Evolutionary conservation across 2,888 invertebrate species (phyloP).

Genomic region (Argynnis bischoffii): DNA sequence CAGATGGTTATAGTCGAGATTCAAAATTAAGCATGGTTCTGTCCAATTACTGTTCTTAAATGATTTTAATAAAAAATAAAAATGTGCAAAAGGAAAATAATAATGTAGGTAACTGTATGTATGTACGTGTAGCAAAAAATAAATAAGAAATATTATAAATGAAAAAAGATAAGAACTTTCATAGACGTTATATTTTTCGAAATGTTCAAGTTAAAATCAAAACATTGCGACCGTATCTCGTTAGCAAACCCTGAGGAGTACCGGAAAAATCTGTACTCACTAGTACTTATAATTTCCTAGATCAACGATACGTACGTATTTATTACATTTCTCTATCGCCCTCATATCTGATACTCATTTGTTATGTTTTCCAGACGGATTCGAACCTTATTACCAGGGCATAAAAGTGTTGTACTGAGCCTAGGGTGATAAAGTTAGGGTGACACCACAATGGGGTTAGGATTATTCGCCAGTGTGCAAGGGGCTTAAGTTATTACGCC

Average conservation of each 20-base stretch:
- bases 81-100: too few species aligned
- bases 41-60: too few species aligned
- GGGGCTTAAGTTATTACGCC: conserved; percentile 75
- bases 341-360: conserved; percentile 37
- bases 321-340: conserved; percentile 47
- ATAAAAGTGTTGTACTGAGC: conserved; percentile 41
- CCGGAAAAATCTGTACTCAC: conserved; percentile 40
- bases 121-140: too few species aligned
- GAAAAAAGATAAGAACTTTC: not conserved
- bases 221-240: conserved; percentile 32
- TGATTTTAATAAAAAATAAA: too few species aligned
- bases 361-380: conserved; percentile 36
- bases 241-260: conserved; percentile 31
- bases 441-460: conserved; percentile 65
- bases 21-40: too few species aligned
- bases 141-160: too few species aligned
- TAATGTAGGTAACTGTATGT: too few species aligned
- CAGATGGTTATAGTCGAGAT: too few species aligned
- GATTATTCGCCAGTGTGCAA: conserved; percentile 67
- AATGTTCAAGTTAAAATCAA: conserved; percentile 26
- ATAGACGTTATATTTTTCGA: conserved; percentile 8
- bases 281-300: conserved; percentile 41
- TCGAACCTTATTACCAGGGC: conserved; percentile 43
- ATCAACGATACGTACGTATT: conserved; percentile 44
- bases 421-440: conserved; percentile 61